These are phyloP conservation scores for Drosophila rellima DNA, from an alignment of 2,888 invertebrate genomes.

Conservation along the genomic window DNA sequence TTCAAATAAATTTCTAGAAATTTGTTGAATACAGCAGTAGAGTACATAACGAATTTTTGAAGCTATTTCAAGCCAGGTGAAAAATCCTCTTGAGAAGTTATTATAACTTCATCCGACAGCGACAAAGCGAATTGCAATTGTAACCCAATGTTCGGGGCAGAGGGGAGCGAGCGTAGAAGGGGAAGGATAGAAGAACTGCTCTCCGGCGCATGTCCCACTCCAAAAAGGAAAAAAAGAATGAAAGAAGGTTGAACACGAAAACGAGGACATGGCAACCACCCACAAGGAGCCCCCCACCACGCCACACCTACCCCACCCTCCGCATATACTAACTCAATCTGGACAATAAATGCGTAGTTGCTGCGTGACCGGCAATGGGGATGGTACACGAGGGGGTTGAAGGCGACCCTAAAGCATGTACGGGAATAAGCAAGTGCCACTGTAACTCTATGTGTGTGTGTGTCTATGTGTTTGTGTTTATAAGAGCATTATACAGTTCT, in stretches of 20 bases:
- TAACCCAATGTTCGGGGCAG: background rate
- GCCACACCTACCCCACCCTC: background rate
- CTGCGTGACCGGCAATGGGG: slow-evolving; percentile 20
- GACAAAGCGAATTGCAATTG: background rate
- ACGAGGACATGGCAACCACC: slow-evolving; percentile 28
- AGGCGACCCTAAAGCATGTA: slow-evolving; percentile 24
- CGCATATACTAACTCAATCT: slow-evolving; percentile 12
- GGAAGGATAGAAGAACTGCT: background rate
- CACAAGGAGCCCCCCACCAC: background rate
- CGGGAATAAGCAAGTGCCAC: slow-evolving; percentile 18
- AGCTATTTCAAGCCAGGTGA: background rate
- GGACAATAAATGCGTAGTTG: slow-evolving; percentile 46
- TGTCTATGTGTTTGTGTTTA: slow-evolving; percentile 16
- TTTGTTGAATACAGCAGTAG: background rate
- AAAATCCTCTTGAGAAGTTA: background rate
- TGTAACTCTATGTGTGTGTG: slow-evolving; percentile 14
- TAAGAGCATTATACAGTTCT: slow-evolving; percentile 11
- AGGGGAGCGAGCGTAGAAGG: background rate
- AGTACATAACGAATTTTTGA: background rate
- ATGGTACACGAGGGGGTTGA: slow-evolving; percentile 11
- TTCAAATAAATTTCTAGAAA: background rate
- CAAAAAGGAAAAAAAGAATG: slow-evolving; percentile 2
- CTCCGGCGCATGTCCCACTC: slow-evolving; percentile 39
- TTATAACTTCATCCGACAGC: background rate
- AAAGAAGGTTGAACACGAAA: slow-evolving; percentile 23